Conservation (phyloP, 2,113 vertebrate species). For the Dolichallabes microphthalmus region DNA sequence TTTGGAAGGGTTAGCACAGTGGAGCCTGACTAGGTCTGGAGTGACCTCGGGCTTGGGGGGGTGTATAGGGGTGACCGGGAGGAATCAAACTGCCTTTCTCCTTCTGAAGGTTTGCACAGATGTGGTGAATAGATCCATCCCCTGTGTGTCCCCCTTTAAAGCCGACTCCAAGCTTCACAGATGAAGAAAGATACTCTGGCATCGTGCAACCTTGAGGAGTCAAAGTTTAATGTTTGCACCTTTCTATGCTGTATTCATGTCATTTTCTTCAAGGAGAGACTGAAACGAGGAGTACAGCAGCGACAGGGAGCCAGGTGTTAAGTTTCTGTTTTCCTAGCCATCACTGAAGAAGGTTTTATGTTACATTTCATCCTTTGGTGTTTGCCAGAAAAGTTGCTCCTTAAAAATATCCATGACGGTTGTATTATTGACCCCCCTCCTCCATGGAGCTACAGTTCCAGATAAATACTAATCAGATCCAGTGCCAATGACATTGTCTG, state of each 20-base stretch:
- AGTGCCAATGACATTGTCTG: constrained; percentile 11
- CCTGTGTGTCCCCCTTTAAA: constrained; percentile 56
- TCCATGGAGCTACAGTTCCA: constrained; percentile 2
- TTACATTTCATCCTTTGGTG: constrained; percentile 17
- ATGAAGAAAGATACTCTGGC: constrained; percentile 49
- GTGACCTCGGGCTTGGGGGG: constrained; percentile 38
- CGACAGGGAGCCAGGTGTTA: constrained; percentile 32
- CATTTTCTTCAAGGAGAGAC: constrained; percentile 40
- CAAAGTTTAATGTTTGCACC: constrained; percentile 49
- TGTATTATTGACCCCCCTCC: background rate
- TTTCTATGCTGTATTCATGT: constrained; percentile 56
- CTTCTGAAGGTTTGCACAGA: constrained; percentile 69
- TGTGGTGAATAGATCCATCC: constrained; percentile 62
- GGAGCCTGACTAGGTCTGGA: constrained; percentile 32
- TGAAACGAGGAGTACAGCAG: constrained; percentile 10
- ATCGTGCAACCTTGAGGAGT: constrained; percentile 56
- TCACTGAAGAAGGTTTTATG: constrained; percentile 14
- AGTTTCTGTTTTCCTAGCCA: constrained; percentile 5
- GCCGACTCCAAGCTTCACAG: constrained; percentile 57
- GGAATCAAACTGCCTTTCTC: constrained; percentile 45
- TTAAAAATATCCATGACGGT: constrained; percentile 11
- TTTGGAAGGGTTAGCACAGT: constrained; percentile 54
- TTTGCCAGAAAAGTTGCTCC: constrained; percentile 26
- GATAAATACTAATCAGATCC: constrained; percentile 22
- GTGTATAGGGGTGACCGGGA: constrained; percentile 50